Evolutionary conservation across 2,888 invertebrate genomes (phyloP).

Genomic region (Agrochola lychnidis): DNA sequence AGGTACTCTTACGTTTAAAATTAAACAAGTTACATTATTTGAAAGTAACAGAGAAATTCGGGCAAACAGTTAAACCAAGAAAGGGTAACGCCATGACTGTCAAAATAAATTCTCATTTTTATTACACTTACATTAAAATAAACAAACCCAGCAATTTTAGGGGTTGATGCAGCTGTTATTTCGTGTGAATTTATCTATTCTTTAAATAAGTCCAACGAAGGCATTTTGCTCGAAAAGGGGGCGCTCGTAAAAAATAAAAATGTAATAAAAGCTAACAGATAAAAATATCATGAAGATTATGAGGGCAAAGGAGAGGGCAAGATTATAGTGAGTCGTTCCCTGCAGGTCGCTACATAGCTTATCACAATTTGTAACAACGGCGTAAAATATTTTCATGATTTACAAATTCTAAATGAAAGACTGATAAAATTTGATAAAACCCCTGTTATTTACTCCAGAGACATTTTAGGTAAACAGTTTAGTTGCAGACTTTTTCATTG

Average conservation of each 20-base stretch:
- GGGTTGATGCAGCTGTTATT: constrained; percentile 64
- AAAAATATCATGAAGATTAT: constrained; percentile 84
- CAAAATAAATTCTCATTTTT: constrained; percentile 42
- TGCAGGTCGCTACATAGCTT: constrained; percentile 72
- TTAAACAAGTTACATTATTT: background rate
- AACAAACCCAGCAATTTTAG: constrained; percentile 58
- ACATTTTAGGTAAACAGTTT: background rate
- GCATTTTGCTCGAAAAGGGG: constrained; percentile 64
- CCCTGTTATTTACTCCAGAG: background rate
- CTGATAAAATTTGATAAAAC: constrained; percentile 9
- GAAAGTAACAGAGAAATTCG: constrained; percentile 6
- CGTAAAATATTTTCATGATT: constrained; percentile 68
- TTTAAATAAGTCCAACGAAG: constrained; percentile 70
- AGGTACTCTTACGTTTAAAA: background rate
- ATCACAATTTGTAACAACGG: constrained; percentile 73
- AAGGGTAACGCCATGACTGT: constrained; percentile 6
- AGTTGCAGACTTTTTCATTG: background rate
- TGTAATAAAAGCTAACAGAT: constrained; percentile 79
- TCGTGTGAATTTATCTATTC: constrained; percentile 71
- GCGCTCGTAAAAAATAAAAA: constrained; percentile 80
- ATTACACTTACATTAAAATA: constrained; percentile 28
- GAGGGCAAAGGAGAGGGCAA: constrained; percentile 72
- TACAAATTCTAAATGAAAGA: constrained; percentile 10
- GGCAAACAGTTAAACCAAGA: constrained; percentile 16
- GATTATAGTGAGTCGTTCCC: constrained; percentile 74